Evolutionary conservation across 2,888 invertebrate genomes (phyloP).

Genomic region (Metopia argyrocephala): DNA sequence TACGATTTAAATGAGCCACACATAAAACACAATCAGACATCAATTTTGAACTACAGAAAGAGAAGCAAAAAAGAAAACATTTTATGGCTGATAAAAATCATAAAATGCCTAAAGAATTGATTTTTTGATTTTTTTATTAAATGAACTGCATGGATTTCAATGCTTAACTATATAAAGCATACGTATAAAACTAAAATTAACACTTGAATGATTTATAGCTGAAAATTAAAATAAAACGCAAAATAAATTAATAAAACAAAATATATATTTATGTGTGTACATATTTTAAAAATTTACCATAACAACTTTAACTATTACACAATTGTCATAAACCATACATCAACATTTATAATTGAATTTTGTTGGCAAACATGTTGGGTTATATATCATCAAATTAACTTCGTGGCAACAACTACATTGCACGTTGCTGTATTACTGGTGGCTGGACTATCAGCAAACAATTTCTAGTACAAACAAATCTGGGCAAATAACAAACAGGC

Average conservation of each 20-base stretch:
- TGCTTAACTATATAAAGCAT: slow-evolving; percentile 36
- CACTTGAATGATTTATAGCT: slow-evolving; percentile 53
- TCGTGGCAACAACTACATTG: slow-evolving; percentile 53
- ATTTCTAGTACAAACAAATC: slow-evolving; percentile 24
- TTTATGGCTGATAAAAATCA: slow-evolving; percentile 58
- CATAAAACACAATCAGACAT: slow-evolving; percentile 52
- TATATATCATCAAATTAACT: slow-evolving; percentile 63
- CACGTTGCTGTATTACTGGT: slow-evolving; percentile 17
- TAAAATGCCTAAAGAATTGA: slow-evolving; percentile 58
- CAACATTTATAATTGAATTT: slow-evolving; percentile 63
- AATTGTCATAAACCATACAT: slow-evolving; percentile 63
- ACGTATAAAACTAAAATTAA: slow-evolving; percentile 53
- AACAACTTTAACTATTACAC: slow-evolving; percentile 46
- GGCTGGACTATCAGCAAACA: slow-evolving; percentile 23
- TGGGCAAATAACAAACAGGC: neutral
- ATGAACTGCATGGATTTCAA: slow-evolving; percentile 21
- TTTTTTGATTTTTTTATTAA: slow-evolving; percentile 40
- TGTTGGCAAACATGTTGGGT: slow-evolving; percentile 63
- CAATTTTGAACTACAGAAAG: slow-evolving; percentile 5
- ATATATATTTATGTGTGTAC: neutral
- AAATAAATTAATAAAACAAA: neutral
- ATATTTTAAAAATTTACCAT: slow-evolving; percentile 7
- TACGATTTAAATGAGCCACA: slow-evolving; percentile 64
- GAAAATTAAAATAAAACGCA: slow-evolving; percentile 26
- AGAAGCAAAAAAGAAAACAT: neutral